These are phyloP conservation scores for Metallyticus violacea DNA, from an alignment of 2,888 invertebrate species.

Conservation along the genomic window DNA sequence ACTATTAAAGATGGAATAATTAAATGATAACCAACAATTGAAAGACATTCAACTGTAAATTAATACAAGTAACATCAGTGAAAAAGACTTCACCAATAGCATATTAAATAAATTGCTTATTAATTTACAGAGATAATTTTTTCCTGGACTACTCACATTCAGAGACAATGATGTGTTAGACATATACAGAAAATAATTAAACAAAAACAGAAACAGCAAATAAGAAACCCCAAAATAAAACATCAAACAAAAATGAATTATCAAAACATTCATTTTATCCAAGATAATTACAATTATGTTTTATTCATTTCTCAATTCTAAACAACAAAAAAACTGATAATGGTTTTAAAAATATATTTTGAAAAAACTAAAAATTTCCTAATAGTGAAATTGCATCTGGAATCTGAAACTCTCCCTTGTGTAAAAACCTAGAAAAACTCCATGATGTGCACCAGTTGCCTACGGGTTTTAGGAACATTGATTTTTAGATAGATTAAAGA, in stretches of 20 bases:
- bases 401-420: background rate
- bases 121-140: background rate
- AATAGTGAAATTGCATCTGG: background rate
- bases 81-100: too few relatives aligned
- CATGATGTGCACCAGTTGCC: background rate
- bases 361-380: background rate
- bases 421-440: background rate
- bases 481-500: background rate
- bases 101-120: too few relatives aligned
- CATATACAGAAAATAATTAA: background rate
- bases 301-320: too few relatives aligned
- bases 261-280: too few relatives aligned
- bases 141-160: background rate
- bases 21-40: too few relatives aligned
- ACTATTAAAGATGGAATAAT: too few relatives aligned
- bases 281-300: too few relatives aligned
- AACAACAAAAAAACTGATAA: too few relatives aligned
- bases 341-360: too few relatives aligned
- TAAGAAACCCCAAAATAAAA: background rate
- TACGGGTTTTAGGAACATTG: background rate
- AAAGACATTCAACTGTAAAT: too few relatives aligned
- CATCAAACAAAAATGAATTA: background rate
- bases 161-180: background rate
- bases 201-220: background rate
- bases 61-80: too few relatives aligned